Percentiles rank a stretch among this genome's conserved stretches.
Conservation (phyloP, 2,113 vertebrate species). For the Murina feae region DNA sequence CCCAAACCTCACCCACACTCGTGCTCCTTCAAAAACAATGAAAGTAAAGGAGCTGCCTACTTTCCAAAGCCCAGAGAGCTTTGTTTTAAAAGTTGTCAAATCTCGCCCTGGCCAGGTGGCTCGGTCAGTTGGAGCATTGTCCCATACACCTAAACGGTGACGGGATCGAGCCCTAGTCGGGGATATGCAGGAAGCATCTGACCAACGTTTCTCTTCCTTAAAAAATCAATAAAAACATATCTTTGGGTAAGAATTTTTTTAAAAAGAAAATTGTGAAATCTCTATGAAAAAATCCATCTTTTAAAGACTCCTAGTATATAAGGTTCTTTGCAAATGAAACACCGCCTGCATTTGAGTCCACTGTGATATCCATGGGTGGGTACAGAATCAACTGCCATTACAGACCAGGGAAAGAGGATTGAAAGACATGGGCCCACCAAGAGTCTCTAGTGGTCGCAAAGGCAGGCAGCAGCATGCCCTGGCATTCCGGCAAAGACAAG, state of each 20-base stretch:
- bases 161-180: not conserved
- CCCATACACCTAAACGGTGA: not conserved
- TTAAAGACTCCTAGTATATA: not conserved
- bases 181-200: not conserved
- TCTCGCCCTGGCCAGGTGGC: not conserved
- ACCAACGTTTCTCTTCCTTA: not conserved
- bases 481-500: not conserved
- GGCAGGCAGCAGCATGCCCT: not conserved
- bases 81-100: constrained; percentile 3
- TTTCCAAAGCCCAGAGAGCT: not conserved
- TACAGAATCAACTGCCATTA: constrained; percentile 16
- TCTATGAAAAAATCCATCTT: not conserved
- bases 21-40: constrained; percentile 29
- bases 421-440: not conserved
- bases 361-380: not conserved
- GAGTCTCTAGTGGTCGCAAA: not conserved
- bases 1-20: not conserved
- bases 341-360: not conserved
- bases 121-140: not conserved
- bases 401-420: not conserved
- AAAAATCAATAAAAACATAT: not conserved
- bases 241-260: not conserved
- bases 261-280: not conserved
- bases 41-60: not conserved
- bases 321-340: not conserved